Percentiles rank a stretch among this genome's conserved stretches.
These are phyloP conservation scores for Spodoptera litura DNA, from an alignment of 1,140 invertebrate genomes.

Conservation along the genomic window DNA sequence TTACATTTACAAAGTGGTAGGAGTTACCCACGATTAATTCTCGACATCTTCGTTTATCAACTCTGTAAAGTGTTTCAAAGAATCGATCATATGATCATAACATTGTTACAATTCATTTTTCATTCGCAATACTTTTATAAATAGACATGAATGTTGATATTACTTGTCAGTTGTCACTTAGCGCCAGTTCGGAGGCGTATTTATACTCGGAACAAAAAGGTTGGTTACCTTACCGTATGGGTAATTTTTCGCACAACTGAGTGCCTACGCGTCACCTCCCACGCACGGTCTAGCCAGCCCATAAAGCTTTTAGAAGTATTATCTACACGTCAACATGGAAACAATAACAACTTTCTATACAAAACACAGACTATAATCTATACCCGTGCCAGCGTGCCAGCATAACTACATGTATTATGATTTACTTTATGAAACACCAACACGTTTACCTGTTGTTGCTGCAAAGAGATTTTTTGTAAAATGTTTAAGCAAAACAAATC, in stretches of 20 bases:
- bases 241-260: conserved; percentile 46
- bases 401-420: background rate
- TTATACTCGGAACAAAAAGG: conserved; percentile 35
- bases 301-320: conserved; percentile 42
- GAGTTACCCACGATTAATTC: background rate
- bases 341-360: conserved; percentile 4
- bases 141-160: conserved; percentile 23
- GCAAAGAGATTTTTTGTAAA: background rate
- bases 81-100: background rate
- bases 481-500: background rate
- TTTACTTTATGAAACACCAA: background rate
- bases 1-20: background rate
- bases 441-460: background rate
- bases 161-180: conserved; percentile 26
- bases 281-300: conserved; percentile 21
- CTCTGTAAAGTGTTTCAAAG: background rate
- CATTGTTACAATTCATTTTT: conserved; percentile 20
- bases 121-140: conserved; percentile 5
- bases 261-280: conserved; percentile 34
- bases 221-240: conserved; percentile 20
- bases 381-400: background rate
- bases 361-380: conserved; percentile 15
- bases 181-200: conserved; percentile 18
- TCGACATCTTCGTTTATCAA: background rate
- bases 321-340: conserved; percentile 31